These are phyloP conservation scores for Stenolophus ochropezus DNA, from an alignment of 2,888 invertebrate species.

Conservation along the genomic window DNA sequence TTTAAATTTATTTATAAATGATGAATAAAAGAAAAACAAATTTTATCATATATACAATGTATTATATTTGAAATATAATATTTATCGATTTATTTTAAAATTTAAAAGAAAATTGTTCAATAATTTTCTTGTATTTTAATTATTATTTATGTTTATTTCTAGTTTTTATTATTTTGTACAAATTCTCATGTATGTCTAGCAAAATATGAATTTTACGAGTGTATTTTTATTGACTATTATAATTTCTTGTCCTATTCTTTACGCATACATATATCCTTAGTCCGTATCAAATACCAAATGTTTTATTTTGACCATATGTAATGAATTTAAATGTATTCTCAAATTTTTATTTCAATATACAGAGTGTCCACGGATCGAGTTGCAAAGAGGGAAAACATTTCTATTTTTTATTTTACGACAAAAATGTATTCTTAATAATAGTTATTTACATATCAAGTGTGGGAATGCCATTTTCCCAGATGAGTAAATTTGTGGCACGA, in stretches of 20 bases:
- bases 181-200: conserved; percentile 1
- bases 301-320: no score
- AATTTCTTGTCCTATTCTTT: neutral
- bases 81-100: neutral
- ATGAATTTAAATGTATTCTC: no score
- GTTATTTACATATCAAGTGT: no score
- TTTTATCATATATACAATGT: neutral
- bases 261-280: neutral
- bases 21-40: neutral
- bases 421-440: no score
- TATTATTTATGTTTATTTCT: conserved; percentile 17
- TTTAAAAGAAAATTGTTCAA: neutral
- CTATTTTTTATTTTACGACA: no score
- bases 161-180: conserved; percentile 14
- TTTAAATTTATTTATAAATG: neutral
- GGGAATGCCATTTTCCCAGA: no score
- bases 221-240: neutral
- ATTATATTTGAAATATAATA: neutral
- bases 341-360: no score
- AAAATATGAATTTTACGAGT: neutral
- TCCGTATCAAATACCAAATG: no score
- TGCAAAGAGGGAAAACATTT: no score
- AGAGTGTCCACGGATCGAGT: no score
- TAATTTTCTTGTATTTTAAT: neutral
- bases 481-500: no score